Conservation (phyloP, 2,888 invertebrate species). For the Flexamia atlantica region DNA sequence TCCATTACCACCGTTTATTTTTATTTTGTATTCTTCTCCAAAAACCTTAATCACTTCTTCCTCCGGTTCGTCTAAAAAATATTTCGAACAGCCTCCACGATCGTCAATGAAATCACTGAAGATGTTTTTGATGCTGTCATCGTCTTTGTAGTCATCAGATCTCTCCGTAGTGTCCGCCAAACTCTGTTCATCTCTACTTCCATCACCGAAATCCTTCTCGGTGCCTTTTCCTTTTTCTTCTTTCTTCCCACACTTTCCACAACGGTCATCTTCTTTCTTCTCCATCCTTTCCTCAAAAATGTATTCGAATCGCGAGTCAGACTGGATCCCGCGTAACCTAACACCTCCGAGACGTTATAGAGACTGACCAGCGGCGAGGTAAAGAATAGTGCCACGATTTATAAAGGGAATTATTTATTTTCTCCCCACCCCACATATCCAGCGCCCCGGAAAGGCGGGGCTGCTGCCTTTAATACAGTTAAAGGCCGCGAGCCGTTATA, state of each 20-base stretch:
- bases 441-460: constrained; percentile 52
- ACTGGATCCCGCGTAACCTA: not conserved
- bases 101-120: constrained; percentile 17
- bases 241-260: not conserved
- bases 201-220: not conserved
- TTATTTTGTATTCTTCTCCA: constrained; percentile 13
- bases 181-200: not conserved
- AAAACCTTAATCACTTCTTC: constrained; percentile 12
- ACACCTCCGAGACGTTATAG: not conserved
- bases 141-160: constrained; percentile 13
- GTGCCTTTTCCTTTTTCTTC: constrained; percentile 2
- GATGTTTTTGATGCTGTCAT: constrained; percentile 5
- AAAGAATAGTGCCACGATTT: constrained; percentile 44
- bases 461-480: constrained; percentile 44
- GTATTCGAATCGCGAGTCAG: not conserved
- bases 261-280: not conserved
- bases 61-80: constrained; percentile 7
- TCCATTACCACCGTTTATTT: constrained; percentile 6
- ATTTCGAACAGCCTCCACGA: not conserved
- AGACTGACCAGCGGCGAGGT: constrained; percentile 7
- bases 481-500: constrained; percentile 28
- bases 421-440: constrained; percentile 20
- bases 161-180: not conserved
- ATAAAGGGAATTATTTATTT: constrained; percentile 55
- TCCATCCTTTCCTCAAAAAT: not conserved